A percentile compares a stretch with the other conserved stretches of the same genome.
phyloP scores from a whole-genome alignment of 2,113 vertebrate species.

The Aegithalos caudatus region DNA sequence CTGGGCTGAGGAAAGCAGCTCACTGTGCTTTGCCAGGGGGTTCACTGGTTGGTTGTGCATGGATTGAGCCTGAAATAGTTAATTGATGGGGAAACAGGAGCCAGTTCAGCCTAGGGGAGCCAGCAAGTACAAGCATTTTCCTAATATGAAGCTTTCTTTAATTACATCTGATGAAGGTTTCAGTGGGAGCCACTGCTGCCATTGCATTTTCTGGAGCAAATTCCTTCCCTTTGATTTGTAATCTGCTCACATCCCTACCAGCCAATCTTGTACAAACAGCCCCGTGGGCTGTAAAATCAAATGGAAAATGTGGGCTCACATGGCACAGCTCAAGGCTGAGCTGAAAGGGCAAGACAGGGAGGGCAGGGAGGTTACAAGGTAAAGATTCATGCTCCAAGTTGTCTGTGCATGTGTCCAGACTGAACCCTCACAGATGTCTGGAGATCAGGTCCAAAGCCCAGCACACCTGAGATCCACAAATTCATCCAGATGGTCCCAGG shows the following conservation, averaged over 20 bases:
- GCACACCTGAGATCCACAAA: not conserved
- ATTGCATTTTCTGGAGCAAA: slow-evolving; percentile 14
- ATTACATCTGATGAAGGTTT: slow-evolving; percentile 36
- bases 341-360: not conserved
- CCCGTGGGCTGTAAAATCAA: not conserved
- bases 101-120: slow-evolving; percentile 49
- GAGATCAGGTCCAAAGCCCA: not conserved
- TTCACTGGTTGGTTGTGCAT: rapidly evolving
- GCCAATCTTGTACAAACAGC: slow-evolving; percentile 18
- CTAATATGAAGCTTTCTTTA: slow-evolving; percentile 20
- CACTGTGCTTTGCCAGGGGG: not conserved
- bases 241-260: not conserved
- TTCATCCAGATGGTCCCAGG: not conserved
- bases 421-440: not conserved
- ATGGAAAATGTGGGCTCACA: slow-evolving; percentile 20
- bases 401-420: not conserved
- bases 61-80: not conserved
- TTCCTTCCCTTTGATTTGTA: slow-evolving; percentile 51
- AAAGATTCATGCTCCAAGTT: not conserved
- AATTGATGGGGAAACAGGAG: not conserved
- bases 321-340: not conserved
- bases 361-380: not conserved
- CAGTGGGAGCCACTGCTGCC: not conserved
- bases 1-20: not conserved
- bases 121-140: slow-evolving; percentile 58